Conservation (phyloP, 2,113 vertebrate species). For the Martes martes region DNA sequence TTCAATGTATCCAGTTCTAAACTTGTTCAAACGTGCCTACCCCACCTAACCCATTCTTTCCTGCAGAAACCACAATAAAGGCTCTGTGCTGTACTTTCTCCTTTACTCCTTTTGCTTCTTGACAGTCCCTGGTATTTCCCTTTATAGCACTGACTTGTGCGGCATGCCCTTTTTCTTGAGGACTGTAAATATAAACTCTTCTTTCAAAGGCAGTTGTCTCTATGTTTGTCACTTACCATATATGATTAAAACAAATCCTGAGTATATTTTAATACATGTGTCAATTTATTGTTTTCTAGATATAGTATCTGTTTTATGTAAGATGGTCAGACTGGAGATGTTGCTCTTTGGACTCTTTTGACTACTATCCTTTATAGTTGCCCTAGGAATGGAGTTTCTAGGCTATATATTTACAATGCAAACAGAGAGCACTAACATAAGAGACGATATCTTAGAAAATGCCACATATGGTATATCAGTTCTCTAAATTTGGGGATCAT, state of each 20-base stretch:
- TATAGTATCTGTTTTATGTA: neutral
- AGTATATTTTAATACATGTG: neutral
- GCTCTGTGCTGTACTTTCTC: rapidly evolving
- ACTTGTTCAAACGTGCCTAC: neutral
- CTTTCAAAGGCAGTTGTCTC: neutral
- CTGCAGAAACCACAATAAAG: neutral
- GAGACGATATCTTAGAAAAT: neutral
- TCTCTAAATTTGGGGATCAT: neutral
- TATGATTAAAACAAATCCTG: neutral
- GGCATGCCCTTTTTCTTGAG: neutral
- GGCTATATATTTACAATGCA: neutral
- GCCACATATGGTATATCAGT: neutral
- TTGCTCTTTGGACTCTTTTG: neutral
- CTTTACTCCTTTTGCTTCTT: neutral
- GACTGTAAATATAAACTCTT: neutral
- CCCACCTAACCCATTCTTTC: neutral
- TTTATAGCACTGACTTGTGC: rapidly evolving
- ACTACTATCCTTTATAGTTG: neutral
- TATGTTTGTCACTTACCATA: no score
- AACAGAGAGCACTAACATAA: neutral
- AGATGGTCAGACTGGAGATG: neutral
- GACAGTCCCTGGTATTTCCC: no score
- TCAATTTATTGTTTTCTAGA: neutral
- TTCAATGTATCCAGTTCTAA: neutral
- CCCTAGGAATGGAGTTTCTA: neutral